Evolutionary conservation across 2,888 invertebrate species (phyloP), one percentile per base, ranked within the genome.

Genomic region (Adela reaumurella): DNA sequence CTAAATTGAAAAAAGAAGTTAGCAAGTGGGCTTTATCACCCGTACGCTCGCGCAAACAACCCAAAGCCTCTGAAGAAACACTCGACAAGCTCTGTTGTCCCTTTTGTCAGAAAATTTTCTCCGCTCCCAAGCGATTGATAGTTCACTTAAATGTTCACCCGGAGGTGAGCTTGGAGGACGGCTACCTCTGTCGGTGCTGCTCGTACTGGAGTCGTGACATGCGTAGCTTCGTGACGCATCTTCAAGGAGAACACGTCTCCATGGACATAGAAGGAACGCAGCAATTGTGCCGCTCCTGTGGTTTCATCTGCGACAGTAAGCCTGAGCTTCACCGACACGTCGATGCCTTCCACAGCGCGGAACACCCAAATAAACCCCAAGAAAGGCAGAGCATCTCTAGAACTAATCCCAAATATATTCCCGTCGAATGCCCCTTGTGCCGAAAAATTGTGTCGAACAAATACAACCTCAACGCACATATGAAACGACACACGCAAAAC

Each of bases 381-480:
- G 5, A 4, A 8, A 58, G 29, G 61, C 65, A 48, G 68, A 68
- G 52, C 4, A 8, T 24, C 8, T 24, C 24, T 24, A 4, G 24
- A 24, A 24, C 24, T 24, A 24, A 24, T 24, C 24, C 24, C 24
- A 70, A 69, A 51, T 63, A 63, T 49, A 67, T 70, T 16, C 71
- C 73, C 1, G 74, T 70, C 14, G 64, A 66, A 3, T 83, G 83
- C 49, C 65, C 70, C 0, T 68, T 74, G 14, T 83, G 83, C 55
- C 69, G 74, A 47, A 74, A 70, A 55, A 66, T 62, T 1, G 82
- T 81, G 56, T 64, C 68, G 49, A 67, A 82, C 62, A 69, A 82
- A 62, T 68, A 82, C 67, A 61, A 74, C 61, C 67, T 70, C 74
- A 57, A 68, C 14, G 58, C 64, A 1, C 84, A 84, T 56, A 61